These are phyloP conservation scores for Acrobasis repandana DNA, from an alignment of 2,888 invertebrate genomes.

Conservation along the genomic window DNA sequence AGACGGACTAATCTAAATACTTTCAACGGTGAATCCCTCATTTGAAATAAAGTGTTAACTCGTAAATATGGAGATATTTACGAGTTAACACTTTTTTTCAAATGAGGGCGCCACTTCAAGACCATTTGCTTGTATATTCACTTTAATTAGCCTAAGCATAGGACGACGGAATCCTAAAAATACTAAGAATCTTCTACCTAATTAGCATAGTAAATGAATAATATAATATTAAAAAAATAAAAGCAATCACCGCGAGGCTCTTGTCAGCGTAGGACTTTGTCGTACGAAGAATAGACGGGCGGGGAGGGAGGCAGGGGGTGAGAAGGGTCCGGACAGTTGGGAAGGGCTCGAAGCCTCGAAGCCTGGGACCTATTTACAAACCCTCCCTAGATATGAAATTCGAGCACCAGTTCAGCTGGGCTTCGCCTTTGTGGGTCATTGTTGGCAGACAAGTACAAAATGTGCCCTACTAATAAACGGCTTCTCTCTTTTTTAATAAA, in stretches of 20 bases:
- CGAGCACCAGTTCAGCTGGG: slow-evolving; percentile 17
- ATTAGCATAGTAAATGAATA: too few species aligned
- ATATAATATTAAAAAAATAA: not conserved
- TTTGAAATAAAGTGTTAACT: too few species aligned
- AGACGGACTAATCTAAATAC: too few species aligned
- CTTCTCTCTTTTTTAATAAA: not conserved
- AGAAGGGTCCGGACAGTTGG: slow-evolving; percentile 38
- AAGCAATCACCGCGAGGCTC: not conserved
- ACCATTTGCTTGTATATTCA: too few species aligned
- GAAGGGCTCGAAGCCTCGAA: slow-evolving; percentile 34
- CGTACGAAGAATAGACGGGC: slow-evolving; percentile 18
- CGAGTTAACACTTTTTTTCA: too few species aligned
- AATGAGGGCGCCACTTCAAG: too few species aligned
- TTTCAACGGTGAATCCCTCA: too few species aligned
- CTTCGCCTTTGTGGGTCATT: slow-evolving; percentile 19
- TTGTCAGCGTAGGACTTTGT: slow-evolving; percentile 2
- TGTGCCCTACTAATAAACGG: not conserved
- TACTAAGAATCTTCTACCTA: too few species aligned
- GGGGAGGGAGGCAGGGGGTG: slow-evolving; percentile 28
- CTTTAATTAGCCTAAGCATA: too few species aligned
- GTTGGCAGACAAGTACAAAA: slow-evolving; percentile 11
- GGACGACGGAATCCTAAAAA: too few species aligned
- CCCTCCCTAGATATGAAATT: slow-evolving; percentile 24
- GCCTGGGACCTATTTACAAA: slow-evolving; percentile 31
- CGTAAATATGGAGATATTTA: too few species aligned